Percentiles rank a stretch among this genome's conserved stretches.
Conservation (phyloP, 2,888 invertebrate species). For the Xestoiulus laeticollis region DNA sequence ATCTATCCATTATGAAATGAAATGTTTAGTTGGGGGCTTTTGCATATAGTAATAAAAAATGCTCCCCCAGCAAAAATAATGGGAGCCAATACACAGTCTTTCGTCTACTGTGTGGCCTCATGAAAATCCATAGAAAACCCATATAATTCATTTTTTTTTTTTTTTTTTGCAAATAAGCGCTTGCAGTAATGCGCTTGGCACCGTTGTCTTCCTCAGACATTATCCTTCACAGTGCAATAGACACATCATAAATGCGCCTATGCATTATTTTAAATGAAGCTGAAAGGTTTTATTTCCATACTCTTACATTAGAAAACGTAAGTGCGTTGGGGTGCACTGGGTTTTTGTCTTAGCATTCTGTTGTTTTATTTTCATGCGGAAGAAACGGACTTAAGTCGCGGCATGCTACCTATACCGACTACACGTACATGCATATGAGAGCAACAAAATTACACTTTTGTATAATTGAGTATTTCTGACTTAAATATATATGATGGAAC, state of each 20-base stretch:
- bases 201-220: conserved; percentile 18
- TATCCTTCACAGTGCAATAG: conserved; percentile 41
- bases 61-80: not conserved
- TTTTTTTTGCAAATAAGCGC: not conserved
- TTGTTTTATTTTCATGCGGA: not conserved
- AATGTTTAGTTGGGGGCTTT: conserved; percentile 41
- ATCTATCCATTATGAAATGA: conserved; percentile 39
- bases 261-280: conserved; percentile 41
- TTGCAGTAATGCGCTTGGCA: conserved; percentile 22
- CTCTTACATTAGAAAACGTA: conserved; percentile 4
- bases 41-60: conserved; percentile 22
- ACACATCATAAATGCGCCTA: conserved; percentile 39
- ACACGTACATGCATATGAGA: not conserved
- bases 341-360: conserved; percentile 37
- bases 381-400: not conserved
- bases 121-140: conserved; percentile 1
- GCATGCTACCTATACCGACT: not conserved
- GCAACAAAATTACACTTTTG: not conserved
- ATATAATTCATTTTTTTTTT: not conserved
- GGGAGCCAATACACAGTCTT: not conserved
- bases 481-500: not conserved
- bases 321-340: conserved; percentile 28
- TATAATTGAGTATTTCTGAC: conserved; percentile 8
- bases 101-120: not conserved
- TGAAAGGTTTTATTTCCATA: conserved; percentile 43